Conservation (phyloP, 2,797 vertebrate species). For the Cirrhinus mrigala region DNA sequence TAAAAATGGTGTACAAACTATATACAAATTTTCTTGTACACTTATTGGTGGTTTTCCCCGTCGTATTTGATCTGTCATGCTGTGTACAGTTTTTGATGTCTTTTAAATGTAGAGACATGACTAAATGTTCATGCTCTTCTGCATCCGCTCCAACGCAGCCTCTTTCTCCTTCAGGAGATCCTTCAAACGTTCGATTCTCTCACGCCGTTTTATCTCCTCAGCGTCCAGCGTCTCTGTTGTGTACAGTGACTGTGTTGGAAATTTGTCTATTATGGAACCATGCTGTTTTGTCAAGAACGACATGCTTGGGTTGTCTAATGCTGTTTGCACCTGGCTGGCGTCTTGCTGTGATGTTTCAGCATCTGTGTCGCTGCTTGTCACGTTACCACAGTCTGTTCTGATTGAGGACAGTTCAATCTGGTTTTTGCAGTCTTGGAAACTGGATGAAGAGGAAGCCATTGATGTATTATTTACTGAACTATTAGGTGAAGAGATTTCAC, state of each 20-base stretch:
- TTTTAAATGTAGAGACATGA: not conserved
- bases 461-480: not conserved
- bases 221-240: slow-evolving; percentile 52
- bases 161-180: slow-evolving; percentile 70
- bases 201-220: slow-evolving; percentile 61
- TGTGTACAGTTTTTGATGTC: not conserved
- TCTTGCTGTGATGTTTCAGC: slow-evolving; percentile 20
- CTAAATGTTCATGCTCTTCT: slow-evolving; percentile 49
- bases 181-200: slow-evolving; percentile 68
- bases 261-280: not conserved
- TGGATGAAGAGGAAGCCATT: not conserved
- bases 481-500: not conserved
- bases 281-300: slow-evolving; percentile 1
- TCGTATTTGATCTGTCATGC: not conserved
- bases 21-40: slow-evolving; percentile 10
- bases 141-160: slow-evolving; percentile 66
- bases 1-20: slow-evolving; percentile 1
- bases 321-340: not conserved
- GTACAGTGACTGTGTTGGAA: slow-evolving; percentile 33
- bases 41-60: not conserved
- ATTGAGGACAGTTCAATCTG: not conserved
- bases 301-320: slow-evolving; percentile 34
- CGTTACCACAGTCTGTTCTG: not conserved
- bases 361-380: not conserved
- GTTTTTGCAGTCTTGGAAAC: not conserved